phyloP scores from a whole-genome alignment of 2,113 vertebrate species.

The Lepisosteus oculatus region DNA sequence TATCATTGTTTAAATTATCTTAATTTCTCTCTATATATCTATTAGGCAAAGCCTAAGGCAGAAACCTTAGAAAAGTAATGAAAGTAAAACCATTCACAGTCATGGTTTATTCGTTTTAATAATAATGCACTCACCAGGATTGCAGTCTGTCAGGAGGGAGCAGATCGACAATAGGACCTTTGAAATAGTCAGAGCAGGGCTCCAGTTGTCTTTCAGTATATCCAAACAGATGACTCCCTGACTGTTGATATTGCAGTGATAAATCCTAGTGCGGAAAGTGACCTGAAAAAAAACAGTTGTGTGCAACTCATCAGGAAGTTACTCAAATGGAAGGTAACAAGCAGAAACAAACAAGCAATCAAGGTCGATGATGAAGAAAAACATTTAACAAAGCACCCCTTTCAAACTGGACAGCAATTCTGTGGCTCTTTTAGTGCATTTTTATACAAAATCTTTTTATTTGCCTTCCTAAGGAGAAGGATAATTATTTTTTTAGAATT shows the following conservation, averaged over 20 bases:
- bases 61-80: no score
- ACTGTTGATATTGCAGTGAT: constrained; percentile 94
- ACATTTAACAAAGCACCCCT: no score
- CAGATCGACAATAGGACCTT: constrained; percentile 91
- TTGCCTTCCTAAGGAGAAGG: no score
- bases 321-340: background rate
- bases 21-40: no score
- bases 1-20: no score
- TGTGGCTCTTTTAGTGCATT: no score
- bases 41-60: no score
- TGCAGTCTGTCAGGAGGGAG: constrained; percentile 90
- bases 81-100: no score
- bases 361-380: background rate
- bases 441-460: no score
- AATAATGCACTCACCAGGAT: constrained; percentile 72
- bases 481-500: no score
- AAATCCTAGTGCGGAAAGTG: constrained; percentile 88
- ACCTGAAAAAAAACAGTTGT: constrained; percentile 56
- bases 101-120: background rate
- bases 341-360: background rate
- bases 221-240: constrained; percentile 93
- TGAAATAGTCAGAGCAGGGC: constrained; percentile 89
- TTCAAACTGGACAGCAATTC: no score
- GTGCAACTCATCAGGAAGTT: background rate
- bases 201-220: constrained; percentile 92